Evolutionary conservation across 64 coral and sea anemone species (phyloP).

Genomic region (Pocillopora damicornis): DNA sequence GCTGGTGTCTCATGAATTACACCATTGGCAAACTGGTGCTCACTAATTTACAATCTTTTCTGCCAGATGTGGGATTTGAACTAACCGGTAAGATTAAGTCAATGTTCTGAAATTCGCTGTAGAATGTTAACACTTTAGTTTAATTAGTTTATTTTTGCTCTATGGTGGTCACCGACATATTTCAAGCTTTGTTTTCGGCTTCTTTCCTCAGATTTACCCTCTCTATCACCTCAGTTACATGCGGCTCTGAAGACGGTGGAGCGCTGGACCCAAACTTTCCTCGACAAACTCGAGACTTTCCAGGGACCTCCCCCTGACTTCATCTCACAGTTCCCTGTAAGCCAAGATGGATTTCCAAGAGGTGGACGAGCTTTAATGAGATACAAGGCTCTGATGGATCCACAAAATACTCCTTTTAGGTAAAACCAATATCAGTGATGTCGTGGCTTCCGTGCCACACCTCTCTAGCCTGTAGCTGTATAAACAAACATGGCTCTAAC

Average conservation of each 20-base stretch:
- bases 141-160: not conserved
- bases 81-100: slow-evolving; percentile 57
- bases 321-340: slow-evolving; percentile 88
- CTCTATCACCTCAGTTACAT: slow-evolving; percentile 87
- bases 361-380: slow-evolving; percentile 85
- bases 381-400: slow-evolving; percentile 96
- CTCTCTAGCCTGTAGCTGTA: not conserved
- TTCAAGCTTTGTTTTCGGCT: not conserved
- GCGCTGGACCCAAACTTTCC: slow-evolving; percentile 84
- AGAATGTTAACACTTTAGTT: no score
- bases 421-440: not conserved
- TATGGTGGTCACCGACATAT: not conserved
- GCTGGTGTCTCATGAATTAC: slow-evolving; percentile 96
- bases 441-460: not conserved
- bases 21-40: slow-evolving; percentile 77
- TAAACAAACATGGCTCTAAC: not conserved
- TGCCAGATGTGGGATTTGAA: slow-evolving; percentile 95
- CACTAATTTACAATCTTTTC: slow-evolving; percentile 65
- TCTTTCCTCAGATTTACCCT: slow-evolving; percentile 73
- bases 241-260: slow-evolving; percentile 84
- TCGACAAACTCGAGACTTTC: slow-evolving; percentile 66
- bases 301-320: slow-evolving; percentile 78
- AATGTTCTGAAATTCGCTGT: no score
- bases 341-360: slow-evolving; percentile 73
- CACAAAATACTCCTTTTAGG: slow-evolving; percentile 98